A percentile compares a stretch with the other conserved stretches of the same genome.
Conservation (phyloP, 2,888 invertebrate species). For the Nasonovia ribisnigri region DNA sequence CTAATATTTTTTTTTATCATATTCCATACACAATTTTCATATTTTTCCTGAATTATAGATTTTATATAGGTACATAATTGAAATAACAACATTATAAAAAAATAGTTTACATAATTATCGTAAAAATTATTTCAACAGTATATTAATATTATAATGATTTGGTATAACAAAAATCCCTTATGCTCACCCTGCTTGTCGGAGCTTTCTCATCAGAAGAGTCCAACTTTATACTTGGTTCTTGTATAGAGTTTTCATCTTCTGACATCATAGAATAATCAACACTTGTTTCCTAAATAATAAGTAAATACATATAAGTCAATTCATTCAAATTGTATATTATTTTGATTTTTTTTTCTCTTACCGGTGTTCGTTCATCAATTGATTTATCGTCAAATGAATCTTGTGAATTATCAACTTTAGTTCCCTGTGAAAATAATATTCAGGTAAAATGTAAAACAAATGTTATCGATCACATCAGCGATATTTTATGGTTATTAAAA, state of each 20-base stretch:
- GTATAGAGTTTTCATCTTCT: slow-evolving; percentile 55
- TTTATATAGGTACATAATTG: neutral
- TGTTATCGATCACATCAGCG: neutral
- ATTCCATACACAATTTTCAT: neutral
- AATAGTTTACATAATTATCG: neutral
- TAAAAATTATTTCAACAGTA: neutral
- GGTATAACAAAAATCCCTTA: neutral
- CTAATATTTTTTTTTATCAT: neutral
- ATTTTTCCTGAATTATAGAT: neutral
- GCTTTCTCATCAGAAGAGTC: slow-evolving; percentile 45
- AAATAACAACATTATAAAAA: neutral
- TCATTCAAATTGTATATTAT: neutral
- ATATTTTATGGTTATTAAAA: neutral
- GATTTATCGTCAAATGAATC: slow-evolving; percentile 61
- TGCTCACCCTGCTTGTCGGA: slow-evolving; percentile 46
- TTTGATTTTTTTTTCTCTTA: neutral
- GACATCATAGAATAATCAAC: slow-evolving; percentile 60
- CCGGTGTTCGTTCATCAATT: slow-evolving; percentile 59
- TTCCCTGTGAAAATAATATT: slow-evolving; percentile 46
- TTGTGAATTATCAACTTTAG: slow-evolving; percentile 38
- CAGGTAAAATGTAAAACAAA: neutral
- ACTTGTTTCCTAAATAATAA: slow-evolving; percentile 57
- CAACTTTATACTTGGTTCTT: slow-evolving; percentile 55
- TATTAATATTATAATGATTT: neutral
- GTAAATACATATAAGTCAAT: neutral